Base-by-base conservation (phyloP, 2,797 vertebrate species). In the Caiman crocodilus region DNA sequence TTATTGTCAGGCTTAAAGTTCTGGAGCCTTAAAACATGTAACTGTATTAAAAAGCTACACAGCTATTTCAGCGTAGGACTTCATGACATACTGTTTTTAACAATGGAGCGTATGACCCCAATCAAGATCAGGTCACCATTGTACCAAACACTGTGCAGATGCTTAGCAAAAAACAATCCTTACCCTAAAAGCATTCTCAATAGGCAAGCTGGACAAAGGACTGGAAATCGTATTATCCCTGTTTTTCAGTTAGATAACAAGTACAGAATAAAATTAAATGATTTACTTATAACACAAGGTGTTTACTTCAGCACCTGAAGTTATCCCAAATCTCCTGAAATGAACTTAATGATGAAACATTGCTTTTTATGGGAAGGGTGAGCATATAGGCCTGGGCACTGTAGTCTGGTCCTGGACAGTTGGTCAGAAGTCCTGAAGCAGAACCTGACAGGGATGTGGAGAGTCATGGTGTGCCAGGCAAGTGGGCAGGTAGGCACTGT, bases 1-100 rank as follows among this genome's bases (percentile, higher is more conserved):
- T 76, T n/a, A 79, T 30, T 65, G n/a, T 65, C 95, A 60, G 69
- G 14, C 35, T 90, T 90, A 60, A 75, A 69, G 91, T 86, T 82
- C 60, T 13, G n/a, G 65, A 14, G 1, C 67, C 64, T 84, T 60
- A 55, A 76, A 69, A 42, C 20, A 61, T 64, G 79, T 56, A 3
- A 8, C 56, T 80, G 0, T 30, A 0, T n/a, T 42, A 28, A 17
- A 23, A 35, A 84, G n/a, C 15, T 0, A 0, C 7, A 28, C 76
- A 59, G 69, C 32, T 0, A 1, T 79, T 90, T 60, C 0, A 0
- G 3, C 75, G 35, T 35, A 76, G 21, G 42, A 25, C 14, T 30
- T 74, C 15, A 15, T 0, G 1, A n/a, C 42, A 28, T 69, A 69
- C 12, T 20, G 10, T 50, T 50, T 50, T 50, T 50, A 10, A 10